Conservation (phyloP, 2,888 invertebrate genomes). For the Leptinotarsa peninsularis region DNA sequence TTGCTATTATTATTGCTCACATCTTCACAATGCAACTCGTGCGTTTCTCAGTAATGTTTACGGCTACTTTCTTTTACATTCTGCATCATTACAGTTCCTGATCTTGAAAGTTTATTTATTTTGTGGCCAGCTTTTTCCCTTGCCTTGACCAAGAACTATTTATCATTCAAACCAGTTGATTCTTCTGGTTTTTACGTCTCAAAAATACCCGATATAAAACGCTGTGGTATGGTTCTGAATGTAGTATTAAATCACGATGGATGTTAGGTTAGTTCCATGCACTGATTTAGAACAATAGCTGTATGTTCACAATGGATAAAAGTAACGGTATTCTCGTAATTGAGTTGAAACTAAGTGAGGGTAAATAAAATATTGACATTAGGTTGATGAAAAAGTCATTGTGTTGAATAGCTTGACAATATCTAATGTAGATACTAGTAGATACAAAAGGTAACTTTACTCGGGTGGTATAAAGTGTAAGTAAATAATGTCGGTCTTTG, state of each 20-base stretch:
- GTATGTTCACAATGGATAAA: slow-evolving; percentile 25
- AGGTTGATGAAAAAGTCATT: slow-evolving; percentile 12
- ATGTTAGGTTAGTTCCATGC: slow-evolving; percentile 45
- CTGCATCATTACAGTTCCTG: slow-evolving; percentile 14
- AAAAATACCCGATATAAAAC: neutral
- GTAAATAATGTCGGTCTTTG: neutral
- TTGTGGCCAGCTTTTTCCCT: slow-evolving; percentile 21
- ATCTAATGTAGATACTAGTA: neutral
- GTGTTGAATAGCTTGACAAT: slow-evolving; percentile 7
- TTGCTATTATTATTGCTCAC: slow-evolving; percentile 32
- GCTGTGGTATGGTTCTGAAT: slow-evolving; percentile 6
- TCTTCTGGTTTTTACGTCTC: slow-evolving; percentile 2
- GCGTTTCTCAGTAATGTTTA: slow-evolving; percentile 31
- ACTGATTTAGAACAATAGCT: slow-evolving; percentile 44
- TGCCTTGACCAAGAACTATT: slow-evolving; percentile 11
- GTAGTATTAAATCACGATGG: slow-evolving; percentile 16
- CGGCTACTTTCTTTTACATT: slow-evolving; percentile 32
- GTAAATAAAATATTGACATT: slow-evolving; percentile 24
- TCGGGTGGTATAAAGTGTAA: neutral
- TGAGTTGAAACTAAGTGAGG: slow-evolving; percentile 28
- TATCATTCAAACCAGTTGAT: slow-evolving; percentile 14
- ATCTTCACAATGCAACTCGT: slow-evolving; percentile 31
- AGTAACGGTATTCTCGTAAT: slow-evolving; percentile 34
- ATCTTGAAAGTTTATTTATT: slow-evolving; percentile 26
- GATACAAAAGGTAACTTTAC: neutral